phyloP scores from a whole-genome alignment of 1,140 invertebrate species.

The Pseudomyrmex cubaensis region DNA sequence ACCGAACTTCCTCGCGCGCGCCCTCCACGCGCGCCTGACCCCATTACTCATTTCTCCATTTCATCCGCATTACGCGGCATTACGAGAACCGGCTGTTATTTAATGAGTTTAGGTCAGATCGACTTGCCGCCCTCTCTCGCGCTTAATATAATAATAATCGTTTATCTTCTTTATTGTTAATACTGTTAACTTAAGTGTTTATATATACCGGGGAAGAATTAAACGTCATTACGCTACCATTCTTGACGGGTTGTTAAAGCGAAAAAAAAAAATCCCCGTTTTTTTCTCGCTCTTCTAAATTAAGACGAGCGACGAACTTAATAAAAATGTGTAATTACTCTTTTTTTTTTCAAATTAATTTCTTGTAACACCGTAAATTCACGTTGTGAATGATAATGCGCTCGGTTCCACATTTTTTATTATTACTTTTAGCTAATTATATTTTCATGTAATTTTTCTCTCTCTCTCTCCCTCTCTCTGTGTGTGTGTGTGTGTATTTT shows the following conservation, averaged over 20 bases:
- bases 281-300: no score
- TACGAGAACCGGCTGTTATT: constrained; percentile 68
- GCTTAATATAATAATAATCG: background rate
- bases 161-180: constrained; percentile 45
- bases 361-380: background rate
- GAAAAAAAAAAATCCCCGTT: no score
- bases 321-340: background rate
- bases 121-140: background rate
- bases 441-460: constrained; percentile 9
- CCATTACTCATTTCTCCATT: constrained; percentile 74
- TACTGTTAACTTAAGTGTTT: background rate
- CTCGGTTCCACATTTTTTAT: background rate
- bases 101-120: constrained; percentile 70
- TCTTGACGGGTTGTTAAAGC: no score
- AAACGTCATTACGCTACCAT: background rate
- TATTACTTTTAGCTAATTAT: constrained; percentile 14
- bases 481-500: background rate
- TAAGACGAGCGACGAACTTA: background rate
- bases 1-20: constrained; percentile 56
- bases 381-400: no score
- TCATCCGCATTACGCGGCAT: constrained; percentile 65
- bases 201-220: background rate
- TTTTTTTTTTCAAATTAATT: background rate
- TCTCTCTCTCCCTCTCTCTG: no score
- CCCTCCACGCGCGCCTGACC: constrained; percentile 57